Evolutionary conservation across 2,888 invertebrate genomes (phyloP).

Genomic region (Odontomyia ornata): DNA sequence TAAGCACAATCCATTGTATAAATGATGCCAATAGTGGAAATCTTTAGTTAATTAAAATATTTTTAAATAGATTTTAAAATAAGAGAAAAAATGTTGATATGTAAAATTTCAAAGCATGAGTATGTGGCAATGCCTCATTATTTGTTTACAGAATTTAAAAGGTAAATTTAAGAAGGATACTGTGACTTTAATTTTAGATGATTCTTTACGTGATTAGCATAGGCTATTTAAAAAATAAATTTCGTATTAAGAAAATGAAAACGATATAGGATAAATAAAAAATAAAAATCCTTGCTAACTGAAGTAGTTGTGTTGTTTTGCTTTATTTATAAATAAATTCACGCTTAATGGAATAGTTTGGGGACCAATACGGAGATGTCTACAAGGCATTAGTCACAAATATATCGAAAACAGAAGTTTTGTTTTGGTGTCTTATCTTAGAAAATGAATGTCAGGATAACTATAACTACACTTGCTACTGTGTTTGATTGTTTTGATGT

Average conservation of each 20-base stretch:
- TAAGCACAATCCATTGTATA: no score
- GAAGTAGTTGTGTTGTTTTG: constrained; percentile 53
- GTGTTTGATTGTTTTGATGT: constrained; percentile 42
- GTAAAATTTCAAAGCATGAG: background rate
- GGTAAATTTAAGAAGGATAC: background rate
- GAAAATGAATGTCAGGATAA: background rate
- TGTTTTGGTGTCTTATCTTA: constrained; percentile 62
- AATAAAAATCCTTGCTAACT: constrained; percentile 51
- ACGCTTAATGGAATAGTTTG: constrained; percentile 23
- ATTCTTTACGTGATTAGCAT: background rate
- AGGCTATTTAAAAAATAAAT: background rate
- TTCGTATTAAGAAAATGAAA: background rate
- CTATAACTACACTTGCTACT: constrained; percentile 50
- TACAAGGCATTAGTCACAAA: background rate
- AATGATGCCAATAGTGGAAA: no score
- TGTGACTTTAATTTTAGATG: background rate
- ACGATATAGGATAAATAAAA: constrained; percentile 41
- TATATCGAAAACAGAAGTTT: constrained; percentile 48
- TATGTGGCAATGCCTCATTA: background rate
- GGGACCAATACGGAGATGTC: constrained; percentile 11
- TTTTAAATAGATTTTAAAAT: no score
- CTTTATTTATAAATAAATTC: constrained; percentile 49
- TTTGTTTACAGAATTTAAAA: background rate
- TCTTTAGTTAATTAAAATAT: no score
- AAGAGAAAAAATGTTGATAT: background rate